Evolutionary conservation across 2,113 vertebrate genomes (phyloP).

Genomic region (Eublepharis macularius): DNA sequence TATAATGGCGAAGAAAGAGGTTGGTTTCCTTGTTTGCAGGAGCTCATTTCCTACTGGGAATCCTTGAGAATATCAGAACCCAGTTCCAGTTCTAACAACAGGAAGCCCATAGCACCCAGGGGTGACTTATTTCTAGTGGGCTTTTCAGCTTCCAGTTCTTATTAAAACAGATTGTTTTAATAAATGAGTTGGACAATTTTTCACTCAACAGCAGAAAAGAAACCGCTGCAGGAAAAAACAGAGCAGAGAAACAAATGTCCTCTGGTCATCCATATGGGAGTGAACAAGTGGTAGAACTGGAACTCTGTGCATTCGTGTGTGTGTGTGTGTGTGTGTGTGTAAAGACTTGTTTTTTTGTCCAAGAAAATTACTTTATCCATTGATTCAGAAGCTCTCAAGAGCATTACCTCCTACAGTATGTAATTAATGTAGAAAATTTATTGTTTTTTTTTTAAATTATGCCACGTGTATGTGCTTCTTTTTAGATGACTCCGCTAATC

Average conservation of each 20-base stretch:
- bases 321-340: neutral
- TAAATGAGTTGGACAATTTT: neutral
- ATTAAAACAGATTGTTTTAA: neutral
- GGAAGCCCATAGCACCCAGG: neutral
- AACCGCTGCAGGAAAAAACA: neutral
- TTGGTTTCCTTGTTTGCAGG: too few species aligned
- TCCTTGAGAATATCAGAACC: neutral
- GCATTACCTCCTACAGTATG: neutral
- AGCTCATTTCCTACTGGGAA: neutral
- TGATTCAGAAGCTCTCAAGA: conserved; percentile 12
- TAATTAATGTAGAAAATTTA: conserved; percentile 18
- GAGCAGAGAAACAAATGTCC: neutral
- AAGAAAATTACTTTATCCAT: neutral
- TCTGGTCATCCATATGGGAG: neutral
- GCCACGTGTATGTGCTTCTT: conserved; percentile 45
- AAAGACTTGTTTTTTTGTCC: neutral
- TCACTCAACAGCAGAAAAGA: neutral
- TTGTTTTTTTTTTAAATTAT: conserved; percentile 31
- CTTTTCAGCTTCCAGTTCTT: neutral
- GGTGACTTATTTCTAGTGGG: neutral
- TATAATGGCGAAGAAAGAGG: too few species aligned
- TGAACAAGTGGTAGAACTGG: neutral
- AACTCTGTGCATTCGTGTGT: neutral
- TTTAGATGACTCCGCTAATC: conserved; percentile 90
- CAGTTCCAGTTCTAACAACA: neutral